phyloP scores from a whole-genome alignment of 2,888 invertebrate genomes.

The Platycheirus rosarum region DNA sequence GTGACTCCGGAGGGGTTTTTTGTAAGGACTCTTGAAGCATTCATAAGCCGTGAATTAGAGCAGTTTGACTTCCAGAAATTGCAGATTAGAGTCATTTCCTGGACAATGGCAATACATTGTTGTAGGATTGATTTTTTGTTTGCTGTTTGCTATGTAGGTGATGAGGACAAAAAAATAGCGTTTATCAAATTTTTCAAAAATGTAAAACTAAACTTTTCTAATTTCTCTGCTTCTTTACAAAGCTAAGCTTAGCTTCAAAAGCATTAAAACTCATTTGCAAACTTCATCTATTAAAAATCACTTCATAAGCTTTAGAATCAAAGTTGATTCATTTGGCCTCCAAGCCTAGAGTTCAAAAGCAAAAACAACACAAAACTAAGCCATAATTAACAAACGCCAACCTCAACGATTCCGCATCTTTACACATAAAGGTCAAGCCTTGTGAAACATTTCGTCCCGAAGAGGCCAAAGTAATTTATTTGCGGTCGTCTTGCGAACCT shows the following conservation, averaged over 20 bases:
- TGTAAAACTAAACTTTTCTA: no score
- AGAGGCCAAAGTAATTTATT: constrained; percentile 63
- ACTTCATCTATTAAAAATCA: no score
- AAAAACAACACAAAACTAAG: background rate
- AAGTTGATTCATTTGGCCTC: background rate
- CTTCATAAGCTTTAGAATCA: no score
- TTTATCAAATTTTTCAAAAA: no score
- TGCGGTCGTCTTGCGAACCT: constrained; percentile 53
- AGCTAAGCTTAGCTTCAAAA: no score
- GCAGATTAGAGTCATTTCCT: background rate
- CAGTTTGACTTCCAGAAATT: constrained; percentile 16
- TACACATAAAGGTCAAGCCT: constrained; percentile 49
- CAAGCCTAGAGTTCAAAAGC: background rate
- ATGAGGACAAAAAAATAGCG: no score
- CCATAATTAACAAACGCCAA: constrained; percentile 10
- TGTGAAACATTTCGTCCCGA: constrained; percentile 48
- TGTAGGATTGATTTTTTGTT: background rate
- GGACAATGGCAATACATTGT: background rate
- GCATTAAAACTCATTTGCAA: no score
- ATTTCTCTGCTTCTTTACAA: no score
- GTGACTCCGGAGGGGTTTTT: constrained; percentile 9
- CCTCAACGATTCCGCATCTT: constrained; percentile 17
- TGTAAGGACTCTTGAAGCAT: background rate
- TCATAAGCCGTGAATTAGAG: constrained; percentile 15
- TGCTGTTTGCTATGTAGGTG: no score